These are phyloP conservation scores for Leptopilina myrica DNA, from an alignment of 2,888 invertebrate genomes.

Conservation along the genomic window DNA sequence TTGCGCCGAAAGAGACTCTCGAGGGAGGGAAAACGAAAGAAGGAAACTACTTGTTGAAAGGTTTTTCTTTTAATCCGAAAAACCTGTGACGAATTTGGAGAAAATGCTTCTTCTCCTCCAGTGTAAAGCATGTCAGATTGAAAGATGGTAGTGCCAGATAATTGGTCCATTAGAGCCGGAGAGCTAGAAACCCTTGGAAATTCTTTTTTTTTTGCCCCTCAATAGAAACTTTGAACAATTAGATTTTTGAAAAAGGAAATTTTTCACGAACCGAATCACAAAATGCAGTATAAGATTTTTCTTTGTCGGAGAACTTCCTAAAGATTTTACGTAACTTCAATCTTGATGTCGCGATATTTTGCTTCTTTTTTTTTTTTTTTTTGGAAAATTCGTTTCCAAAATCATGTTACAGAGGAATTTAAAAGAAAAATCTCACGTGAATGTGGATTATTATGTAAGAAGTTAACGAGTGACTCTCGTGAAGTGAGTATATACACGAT, in stretches of 20 bases:
- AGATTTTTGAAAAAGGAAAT: constrained; percentile 21
- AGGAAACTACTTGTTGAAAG: not conserved
- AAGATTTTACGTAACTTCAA: constrained; percentile 4
- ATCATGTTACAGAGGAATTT: no score
- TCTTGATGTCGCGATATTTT: not conserved
- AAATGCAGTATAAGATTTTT: not conserved
- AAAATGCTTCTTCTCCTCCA: constrained; percentile 22
- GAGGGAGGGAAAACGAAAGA: not conserved
- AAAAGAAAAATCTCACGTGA: not conserved
- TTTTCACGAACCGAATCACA: constrained; percentile 20
- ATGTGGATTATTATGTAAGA: constrained; percentile 23
- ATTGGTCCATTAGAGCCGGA: constrained; percentile 36
- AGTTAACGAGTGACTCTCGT: constrained; percentile 16
- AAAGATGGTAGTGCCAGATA: constrained; percentile 33
- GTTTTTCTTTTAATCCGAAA: constrained; percentile 26
- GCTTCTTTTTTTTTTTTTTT: no score
- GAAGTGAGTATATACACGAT: constrained; percentile 24
- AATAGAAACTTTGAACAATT: not conserved
- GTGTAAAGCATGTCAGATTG: constrained; percentile 3
- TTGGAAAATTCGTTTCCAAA: no score
- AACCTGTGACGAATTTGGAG: constrained; percentile 31
- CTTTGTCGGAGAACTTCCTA: constrained; percentile 14
- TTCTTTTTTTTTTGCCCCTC: not conserved
- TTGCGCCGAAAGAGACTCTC: not conserved
- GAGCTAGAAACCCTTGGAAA: not conserved